Base-by-base conservation (phyloP, 2,888 invertebrate genomes). In the Lydus trimaculatus region DNA sequence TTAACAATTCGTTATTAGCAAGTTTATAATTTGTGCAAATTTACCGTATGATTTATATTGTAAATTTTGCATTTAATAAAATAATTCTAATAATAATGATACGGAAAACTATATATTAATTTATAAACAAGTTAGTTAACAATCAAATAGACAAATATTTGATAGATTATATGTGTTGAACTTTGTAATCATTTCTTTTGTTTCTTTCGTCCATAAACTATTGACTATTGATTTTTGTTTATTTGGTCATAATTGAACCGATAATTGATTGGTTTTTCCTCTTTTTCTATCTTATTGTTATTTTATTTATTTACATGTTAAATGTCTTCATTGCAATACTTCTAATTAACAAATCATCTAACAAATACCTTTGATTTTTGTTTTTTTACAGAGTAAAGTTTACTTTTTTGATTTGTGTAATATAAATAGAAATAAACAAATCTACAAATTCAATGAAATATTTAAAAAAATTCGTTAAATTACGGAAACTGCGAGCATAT, bases 1-100 rank as follows among this genome's bases (percentile, higher is more conserved):
- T 20, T 48, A 9, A 11, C 48, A 48, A 48, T 48, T 48, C 28
- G 13, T 31, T 48, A 48, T 48, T 48, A 20, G 20, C 20, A 48
- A 48, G 20, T 83, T 82, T 81, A 81, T 20, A 48, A 48, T 48
- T 48, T 48, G 48, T 78, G 80, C 79, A 81, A 81, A 80, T 81
- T 81, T 81, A 79, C 80, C 75, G 71, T 79, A 78, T 79, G 80
- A 81, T 80, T 80, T 79, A 76, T 78, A 74, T 76, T 76, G 48
- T 48, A 17, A 20, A 20, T 48, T 20, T 48, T 20, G 20, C 20
- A 48, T 48, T 48, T 48, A 48, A 9, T 48, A 48, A 43, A 43
- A 43, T 6, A 17, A 43, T 11, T 17, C 20, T 9, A 20, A 48
- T n/a, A 43, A 11, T 36, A 15, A 36, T 36, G 13, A 36, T 31